Conservation (phyloP, 92 coral and sea anemone genomes). For the Palythoa heliodiscus region DNA sequence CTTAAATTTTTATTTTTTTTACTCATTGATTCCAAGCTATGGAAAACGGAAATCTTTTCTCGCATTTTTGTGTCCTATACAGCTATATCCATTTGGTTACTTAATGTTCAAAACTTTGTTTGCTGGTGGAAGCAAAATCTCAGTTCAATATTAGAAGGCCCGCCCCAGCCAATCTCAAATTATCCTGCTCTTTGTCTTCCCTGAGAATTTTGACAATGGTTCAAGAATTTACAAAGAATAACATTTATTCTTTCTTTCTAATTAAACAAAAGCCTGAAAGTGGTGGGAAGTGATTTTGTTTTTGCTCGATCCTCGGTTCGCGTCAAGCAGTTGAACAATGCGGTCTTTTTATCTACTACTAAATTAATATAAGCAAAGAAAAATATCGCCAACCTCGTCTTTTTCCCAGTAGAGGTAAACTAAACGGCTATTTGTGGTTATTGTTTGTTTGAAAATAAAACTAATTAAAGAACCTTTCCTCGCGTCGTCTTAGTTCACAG, state of each 20-base stretch:
- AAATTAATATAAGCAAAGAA: neutral
- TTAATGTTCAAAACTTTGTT: neutral
- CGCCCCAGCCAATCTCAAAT: neutral
- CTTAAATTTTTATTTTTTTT: neutral
- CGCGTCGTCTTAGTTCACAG: no score
- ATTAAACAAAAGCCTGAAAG: neutral
- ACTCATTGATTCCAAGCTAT: neutral
- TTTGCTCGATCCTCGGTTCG: neutral
- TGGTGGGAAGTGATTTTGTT: neutral
- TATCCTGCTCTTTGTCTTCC: neutral
- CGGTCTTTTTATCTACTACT: neutral
- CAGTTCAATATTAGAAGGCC: neutral
- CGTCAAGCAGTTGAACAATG: neutral
- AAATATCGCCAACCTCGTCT: no score
- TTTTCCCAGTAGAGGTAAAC: no score
- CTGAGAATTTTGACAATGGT: neutral
- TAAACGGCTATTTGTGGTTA: no score
- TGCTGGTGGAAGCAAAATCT: constrained; percentile 1
- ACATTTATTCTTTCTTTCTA: neutral
- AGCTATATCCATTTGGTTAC: neutral
- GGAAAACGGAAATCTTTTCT: neutral
- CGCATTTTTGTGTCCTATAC: neutral
- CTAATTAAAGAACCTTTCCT: no score
- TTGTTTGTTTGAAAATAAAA: no score
- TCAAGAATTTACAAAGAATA: neutral